Evolutionary conservation across 2,888 invertebrate species (phyloP).

Genomic region (Hofmannophila pseudospretella): DNA sequence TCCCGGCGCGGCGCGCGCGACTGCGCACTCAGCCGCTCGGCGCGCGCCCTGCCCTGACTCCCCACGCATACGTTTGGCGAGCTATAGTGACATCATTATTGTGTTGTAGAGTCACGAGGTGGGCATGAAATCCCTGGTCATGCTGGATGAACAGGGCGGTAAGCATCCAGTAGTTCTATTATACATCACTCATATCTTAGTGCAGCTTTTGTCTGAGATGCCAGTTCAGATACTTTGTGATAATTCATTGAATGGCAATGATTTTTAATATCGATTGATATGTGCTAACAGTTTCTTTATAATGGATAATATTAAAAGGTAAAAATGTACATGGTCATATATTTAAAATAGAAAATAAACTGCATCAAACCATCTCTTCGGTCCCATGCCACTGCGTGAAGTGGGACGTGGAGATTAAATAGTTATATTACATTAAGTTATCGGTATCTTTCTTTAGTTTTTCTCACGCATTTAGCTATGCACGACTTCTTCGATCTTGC

Average conservation of each 20-base stretch:
- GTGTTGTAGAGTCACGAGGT: slow-evolving; percentile 99
- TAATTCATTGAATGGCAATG: slow-evolving; percentile 62
- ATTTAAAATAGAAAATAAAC: slow-evolving; percentile 50
- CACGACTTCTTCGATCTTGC: slow-evolving; percentile 72
- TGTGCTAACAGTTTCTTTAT: slow-evolving; percentile 64
- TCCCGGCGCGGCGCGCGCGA: slow-evolving; percentile 34
- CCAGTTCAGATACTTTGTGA: slow-evolving; percentile 65
- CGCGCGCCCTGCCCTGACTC: slow-evolving; percentile 37
- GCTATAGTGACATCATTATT: slow-evolving; percentile 79
- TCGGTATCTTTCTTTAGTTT: slow-evolving; percentile 61
- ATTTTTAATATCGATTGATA: slow-evolving; percentile 55
- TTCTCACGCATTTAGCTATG: slow-evolving; percentile 76
- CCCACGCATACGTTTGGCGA: slow-evolving; percentile 69
- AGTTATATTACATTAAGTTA: slow-evolving; percentile 42
- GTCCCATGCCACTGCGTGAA: slow-evolving; percentile 30
- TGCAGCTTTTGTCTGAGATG: slow-evolving; percentile 72
- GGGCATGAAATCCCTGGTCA: slow-evolving; percentile 99
- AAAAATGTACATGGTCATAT: slow-evolving; percentile 62
- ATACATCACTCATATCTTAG: slow-evolving; percentile 74
- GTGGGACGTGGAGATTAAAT: slow-evolving; percentile 36
- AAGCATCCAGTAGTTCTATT: slow-evolving; percentile 84
- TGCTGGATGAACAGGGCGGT: slow-evolving; percentile 99
- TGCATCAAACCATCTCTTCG: slow-evolving; percentile 46
- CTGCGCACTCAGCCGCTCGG: slow-evolving; percentile 17
- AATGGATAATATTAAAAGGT: slow-evolving; percentile 65